phyloP scores from a whole-genome alignment of 2,113 vertebrate species.

The Jacana jacana region DNA sequence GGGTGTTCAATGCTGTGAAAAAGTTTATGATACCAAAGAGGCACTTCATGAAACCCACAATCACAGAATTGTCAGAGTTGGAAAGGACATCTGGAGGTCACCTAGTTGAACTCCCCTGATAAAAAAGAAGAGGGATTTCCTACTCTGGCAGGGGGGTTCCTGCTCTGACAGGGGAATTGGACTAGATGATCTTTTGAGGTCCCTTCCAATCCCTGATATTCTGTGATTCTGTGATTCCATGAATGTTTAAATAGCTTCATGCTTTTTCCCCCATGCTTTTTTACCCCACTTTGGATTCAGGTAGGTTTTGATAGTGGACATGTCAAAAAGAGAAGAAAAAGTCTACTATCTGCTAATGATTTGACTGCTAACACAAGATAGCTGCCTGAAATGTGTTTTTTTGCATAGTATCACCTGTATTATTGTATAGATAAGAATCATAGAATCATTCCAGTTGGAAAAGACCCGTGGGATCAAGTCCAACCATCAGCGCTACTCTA shows the following conservation, averaged over 20 bases:
- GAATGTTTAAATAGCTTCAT: neutral
- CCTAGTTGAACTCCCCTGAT: too few species aligned
- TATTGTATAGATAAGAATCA: neutral
- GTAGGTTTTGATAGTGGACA: neutral
- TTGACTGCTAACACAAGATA: neutral
- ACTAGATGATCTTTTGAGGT: too few species aligned
- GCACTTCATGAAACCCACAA: neutral
- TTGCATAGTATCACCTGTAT: neutral
- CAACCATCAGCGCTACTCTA: too few species aligned
- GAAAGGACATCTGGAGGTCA: too few species aligned
- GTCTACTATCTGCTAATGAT: neutral
- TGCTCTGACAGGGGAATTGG: too few species aligned
- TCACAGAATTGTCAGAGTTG: too few species aligned
- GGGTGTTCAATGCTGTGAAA: neutral
- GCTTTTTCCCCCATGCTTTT: neutral
- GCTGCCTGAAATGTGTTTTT: neutral
- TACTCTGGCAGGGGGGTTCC: too few species aligned
- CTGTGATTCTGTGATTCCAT: too few species aligned
- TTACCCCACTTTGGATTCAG: neutral
- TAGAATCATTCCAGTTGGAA: too few species aligned
- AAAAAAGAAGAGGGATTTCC: too few species aligned
- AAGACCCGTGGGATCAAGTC: too few species aligned
- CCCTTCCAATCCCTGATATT: too few species aligned
- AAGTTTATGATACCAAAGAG: neutral
- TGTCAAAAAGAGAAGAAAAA: neutral